Conservation (phyloP, 2,888 invertebrate genomes). For the Hirudinaria manillensis region DNA sequence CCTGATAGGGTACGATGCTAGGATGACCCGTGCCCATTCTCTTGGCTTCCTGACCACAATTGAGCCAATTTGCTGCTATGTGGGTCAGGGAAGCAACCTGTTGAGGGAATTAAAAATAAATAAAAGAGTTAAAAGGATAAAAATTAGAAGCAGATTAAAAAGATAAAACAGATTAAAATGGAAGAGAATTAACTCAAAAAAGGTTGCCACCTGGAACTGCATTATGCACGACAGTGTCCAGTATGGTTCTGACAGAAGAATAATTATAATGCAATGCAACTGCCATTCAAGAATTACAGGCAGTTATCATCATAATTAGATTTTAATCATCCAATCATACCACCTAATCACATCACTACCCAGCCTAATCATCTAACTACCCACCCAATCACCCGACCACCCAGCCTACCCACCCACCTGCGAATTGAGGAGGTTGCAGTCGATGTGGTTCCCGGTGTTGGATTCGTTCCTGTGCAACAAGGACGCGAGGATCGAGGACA, state of each 20-base stretch:
- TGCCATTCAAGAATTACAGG: neutral
- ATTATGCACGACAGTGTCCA: too few species aligned
- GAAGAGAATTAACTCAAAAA: too few species aligned
- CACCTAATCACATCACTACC: too few species aligned
- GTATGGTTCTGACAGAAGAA: too few species aligned
- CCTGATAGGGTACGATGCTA: slow-evolving; percentile 88
- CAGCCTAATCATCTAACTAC: too few species aligned
- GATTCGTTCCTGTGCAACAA: slow-evolving; percentile 71
- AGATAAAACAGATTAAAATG: too few species aligned
- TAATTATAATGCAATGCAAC: too few species aligned
- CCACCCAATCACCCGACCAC: too few species aligned
- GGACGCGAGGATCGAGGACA: slow-evolving; percentile 88
- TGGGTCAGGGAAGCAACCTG: slow-evolving; percentile 75
- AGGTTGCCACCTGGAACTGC: too few species aligned
- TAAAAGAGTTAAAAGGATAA: neutral
- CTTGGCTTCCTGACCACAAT: slow-evolving; percentile 70
- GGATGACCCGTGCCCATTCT: slow-evolving; percentile 89
- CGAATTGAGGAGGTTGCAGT: slow-evolving; percentile 85
- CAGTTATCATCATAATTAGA: neutral
- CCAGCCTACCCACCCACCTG: slow-evolving; percentile 58
- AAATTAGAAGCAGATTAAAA: too few species aligned
- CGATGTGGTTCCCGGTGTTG: slow-evolving; percentile 81
- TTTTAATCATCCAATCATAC: neutral
- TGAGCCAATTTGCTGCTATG: slow-evolving; percentile 81
- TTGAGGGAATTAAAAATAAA: neutral